Conservation (phyloP, 2,888 invertebrate genomes). For the Ptilodon capucinus region DNA sequence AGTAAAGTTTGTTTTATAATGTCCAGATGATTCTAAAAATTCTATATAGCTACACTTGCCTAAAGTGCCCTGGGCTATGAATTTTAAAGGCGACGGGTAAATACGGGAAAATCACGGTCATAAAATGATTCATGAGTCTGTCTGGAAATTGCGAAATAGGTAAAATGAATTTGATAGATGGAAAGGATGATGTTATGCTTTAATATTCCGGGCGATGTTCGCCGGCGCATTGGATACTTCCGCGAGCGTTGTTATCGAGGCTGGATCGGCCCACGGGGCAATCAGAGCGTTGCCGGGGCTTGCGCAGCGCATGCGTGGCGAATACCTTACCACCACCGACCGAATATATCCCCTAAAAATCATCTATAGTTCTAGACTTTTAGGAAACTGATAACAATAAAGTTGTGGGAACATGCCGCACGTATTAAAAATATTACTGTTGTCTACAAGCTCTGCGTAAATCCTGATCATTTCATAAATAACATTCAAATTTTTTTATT, state of each 20-base stretch:
- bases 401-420: conserved; percentile 22
- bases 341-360: conserved; percentile 25
- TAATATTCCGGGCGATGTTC: conserved; percentile 16
- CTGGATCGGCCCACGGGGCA: conserved; percentile 44
- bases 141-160: conserved; percentile 31
- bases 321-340: conserved; percentile 29
- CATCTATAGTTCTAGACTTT: conserved; percentile 12
- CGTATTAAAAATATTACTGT: too few relatives aligned
- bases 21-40: too few relatives aligned
- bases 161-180: conserved; percentile 24
- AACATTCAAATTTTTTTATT: background rate
- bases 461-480: too few relatives aligned
- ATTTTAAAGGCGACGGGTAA: too few relatives aligned
- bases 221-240: conserved; percentile 41
- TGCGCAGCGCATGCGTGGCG: conserved; percentile 41
- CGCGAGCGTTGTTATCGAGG: conserved; percentile 42
- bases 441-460: too few relatives aligned
- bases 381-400: conserved; percentile 1
- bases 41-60: too few relatives aligned
- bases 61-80: too few relatives aligned
- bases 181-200: conserved; percentile 37
- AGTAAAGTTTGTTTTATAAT: too few relatives aligned
- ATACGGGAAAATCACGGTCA: background rate
- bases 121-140: conserved; percentile 17
- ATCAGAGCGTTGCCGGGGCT: conserved; percentile 45